These are phyloP conservation scores for Nomada hirtipes DNA, from an alignment of 2,888 invertebrate genomes.

Conservation along the genomic window DNA sequence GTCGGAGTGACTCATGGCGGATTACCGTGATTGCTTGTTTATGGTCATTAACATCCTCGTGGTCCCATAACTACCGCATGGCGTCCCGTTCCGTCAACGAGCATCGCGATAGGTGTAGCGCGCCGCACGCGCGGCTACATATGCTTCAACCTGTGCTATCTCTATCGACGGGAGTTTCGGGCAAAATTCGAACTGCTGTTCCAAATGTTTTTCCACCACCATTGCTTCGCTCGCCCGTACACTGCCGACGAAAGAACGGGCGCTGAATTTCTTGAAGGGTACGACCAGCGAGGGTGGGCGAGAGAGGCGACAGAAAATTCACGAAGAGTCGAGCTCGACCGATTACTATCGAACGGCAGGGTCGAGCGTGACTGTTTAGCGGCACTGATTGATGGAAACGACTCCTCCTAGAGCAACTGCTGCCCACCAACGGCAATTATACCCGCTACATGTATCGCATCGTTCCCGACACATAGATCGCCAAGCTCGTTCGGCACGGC, in stretches of 20 bases:
- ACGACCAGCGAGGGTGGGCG: too few species aligned
- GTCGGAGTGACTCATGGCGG: slow-evolving; percentile 84
- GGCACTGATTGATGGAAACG: slow-evolving; percentile 83
- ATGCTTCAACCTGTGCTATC: slow-evolving; percentile 7
- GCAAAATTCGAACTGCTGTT: background rate
- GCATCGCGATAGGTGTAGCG: slow-evolving; percentile 64
- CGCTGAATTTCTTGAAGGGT: too few species aligned
- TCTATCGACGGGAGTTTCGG: background rate
- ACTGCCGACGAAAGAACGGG: too few species aligned
- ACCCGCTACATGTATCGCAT: slow-evolving; percentile 79
- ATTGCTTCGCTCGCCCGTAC: too few species aligned
- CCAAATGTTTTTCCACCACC: too few species aligned
- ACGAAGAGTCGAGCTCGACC: slow-evolving; percentile 42
- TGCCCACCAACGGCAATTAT: slow-evolving; percentile 81
- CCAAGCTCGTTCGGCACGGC: slow-evolving; percentile 75
- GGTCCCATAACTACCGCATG: slow-evolving; percentile 82
- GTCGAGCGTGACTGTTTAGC: slow-evolving; percentile 78
- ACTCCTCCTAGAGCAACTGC: slow-evolving; percentile 80
- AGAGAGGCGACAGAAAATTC: background rate
- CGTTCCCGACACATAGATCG: slow-evolving; percentile 81
- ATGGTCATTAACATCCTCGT: slow-evolving; percentile 84
- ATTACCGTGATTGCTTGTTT: slow-evolving; percentile 84
- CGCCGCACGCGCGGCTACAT: slow-evolving; percentile 39
- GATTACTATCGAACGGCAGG: slow-evolving; percentile 60
- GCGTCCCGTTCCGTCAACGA: slow-evolving; percentile 79